Conservation (phyloP, 2,797 vertebrate genomes). For the Chelidonichthys spinosus region DNA sequence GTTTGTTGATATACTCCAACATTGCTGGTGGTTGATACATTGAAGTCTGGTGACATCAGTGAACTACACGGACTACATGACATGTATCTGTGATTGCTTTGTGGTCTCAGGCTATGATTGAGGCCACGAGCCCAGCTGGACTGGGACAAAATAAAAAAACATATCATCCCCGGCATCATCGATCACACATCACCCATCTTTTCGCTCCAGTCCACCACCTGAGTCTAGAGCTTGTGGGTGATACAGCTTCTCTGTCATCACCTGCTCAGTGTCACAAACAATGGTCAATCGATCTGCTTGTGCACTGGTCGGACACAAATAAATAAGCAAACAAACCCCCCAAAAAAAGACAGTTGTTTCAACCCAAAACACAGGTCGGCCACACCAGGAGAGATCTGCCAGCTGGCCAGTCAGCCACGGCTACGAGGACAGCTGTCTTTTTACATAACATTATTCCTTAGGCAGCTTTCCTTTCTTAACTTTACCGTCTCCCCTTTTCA, state of each 20-base stretch:
- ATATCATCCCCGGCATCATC: neutral
- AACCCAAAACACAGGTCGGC: neutral
- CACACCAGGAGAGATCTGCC: neutral
- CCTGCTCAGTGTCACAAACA: neutral
- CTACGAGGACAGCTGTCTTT: slow-evolving; percentile 15
- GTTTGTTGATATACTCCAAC: neutral
- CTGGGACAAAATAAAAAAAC: neutral
- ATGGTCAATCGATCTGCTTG: neutral
- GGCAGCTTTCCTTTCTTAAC: slow-evolving; percentile 16
- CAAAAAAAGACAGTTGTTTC: neutral
- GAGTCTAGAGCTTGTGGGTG: neutral
- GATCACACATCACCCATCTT: neutral
- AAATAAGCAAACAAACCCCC: too few species aligned
- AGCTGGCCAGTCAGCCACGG: neutral
- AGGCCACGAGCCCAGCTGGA: neutral
- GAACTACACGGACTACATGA: neutral
- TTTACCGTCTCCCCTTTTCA: slow-evolving; percentile 22
- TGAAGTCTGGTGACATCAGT: neutral
- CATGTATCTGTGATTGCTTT: slow-evolving; percentile 1
- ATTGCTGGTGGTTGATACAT: neutral
- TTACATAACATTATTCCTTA: slow-evolving; percentile 19
- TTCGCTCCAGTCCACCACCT: neutral
- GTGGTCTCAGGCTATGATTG: slow-evolving; percentile 9
- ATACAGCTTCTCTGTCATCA: slow-evolving; percentile 2
- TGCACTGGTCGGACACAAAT: neutral